Conservation (phyloP, 2,113 vertebrate species). For the Trochalopteron elliotii region DNA sequence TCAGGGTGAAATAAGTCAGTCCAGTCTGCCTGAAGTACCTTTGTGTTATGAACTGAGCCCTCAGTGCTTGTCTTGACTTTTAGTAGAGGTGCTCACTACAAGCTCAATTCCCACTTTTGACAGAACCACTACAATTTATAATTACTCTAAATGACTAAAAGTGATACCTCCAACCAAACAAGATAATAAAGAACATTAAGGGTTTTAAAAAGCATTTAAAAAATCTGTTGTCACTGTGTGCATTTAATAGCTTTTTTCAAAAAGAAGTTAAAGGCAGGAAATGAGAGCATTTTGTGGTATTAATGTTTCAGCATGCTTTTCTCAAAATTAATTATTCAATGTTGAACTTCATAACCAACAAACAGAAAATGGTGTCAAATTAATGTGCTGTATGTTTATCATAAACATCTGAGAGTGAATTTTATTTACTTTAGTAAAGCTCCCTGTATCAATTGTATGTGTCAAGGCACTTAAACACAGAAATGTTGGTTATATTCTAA, state of each 20-base stretch:
- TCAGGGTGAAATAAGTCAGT: neutral
- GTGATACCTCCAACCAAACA: neutral
- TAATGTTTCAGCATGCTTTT: neutral
- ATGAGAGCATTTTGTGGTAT: neutral
- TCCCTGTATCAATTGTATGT: neutral
- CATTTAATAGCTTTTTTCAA: neutral
- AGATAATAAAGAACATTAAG: neutral
- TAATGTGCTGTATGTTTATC: neutral
- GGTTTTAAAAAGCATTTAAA: neutral
- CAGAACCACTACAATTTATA: neutral
- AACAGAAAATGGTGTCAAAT: neutral
- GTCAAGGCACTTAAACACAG: neutral
- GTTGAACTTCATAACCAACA: neutral
- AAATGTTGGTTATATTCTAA: neutral
- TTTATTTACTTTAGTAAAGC: neutral
- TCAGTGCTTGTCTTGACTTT: neutral
- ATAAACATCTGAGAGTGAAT: neutral
- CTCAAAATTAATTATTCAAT: neutral
- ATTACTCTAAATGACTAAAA: neutral
- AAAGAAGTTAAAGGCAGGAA: neutral
- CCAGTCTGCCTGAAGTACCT: neutral
- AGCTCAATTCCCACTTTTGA: neutral
- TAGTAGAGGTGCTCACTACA: accelerated
- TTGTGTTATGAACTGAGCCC: neutral
- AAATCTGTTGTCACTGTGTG: neutral